Evolutionary conservation across 1,140 invertebrate genomes (phyloP).

Genomic region (Aradophagus sp.): DNA sequence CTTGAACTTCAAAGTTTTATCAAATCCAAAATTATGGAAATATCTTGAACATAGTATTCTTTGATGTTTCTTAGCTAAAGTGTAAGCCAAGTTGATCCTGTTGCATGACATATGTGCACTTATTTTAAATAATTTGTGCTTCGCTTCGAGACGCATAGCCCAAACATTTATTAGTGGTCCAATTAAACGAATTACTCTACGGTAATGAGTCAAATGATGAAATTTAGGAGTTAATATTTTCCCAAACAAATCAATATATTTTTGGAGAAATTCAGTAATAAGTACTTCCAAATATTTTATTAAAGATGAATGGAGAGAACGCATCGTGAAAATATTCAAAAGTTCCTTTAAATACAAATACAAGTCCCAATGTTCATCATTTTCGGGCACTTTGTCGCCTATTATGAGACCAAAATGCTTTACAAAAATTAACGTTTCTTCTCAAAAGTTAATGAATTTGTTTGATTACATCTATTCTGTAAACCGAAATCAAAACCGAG

Average conservation of each 20-base stretch:
- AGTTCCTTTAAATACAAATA: conserved; percentile 20
- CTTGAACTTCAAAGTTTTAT: not conserved
- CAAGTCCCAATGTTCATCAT: conserved; percentile 33
- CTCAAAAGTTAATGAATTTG: conserved; percentile 15
- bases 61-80: conserved; percentile 23
- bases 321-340: conserved; percentile 20
- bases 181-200: conserved; percentile 8
- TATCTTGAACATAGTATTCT: conserved; percentile 9
- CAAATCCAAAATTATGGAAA: conserved; percentile 8
- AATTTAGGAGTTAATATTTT: conserved; percentile 31
- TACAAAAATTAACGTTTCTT: conserved; percentile 34
- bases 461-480: conserved; percentile 18
- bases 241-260: conserved; percentile 27
- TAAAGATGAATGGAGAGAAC: conserved; percentile 13
- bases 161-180: conserved; percentile 28
- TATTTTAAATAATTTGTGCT: conserved; percentile 30
- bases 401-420: conserved; percentile 46
- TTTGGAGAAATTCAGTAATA: conserved; percentile 16
- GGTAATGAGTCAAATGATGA: conserved; percentile 29
- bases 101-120: conserved; percentile 12
- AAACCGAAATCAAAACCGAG: conserved; percentile 18
- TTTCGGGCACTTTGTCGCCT: conserved; percentile 35
- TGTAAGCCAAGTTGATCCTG: conserved; percentile 20
- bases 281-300: conserved; percentile 14
- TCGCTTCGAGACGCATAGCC: conserved; percentile 32